Evolutionary conservation across 2,888 invertebrate genomes (phyloP), one percentile per base, ranked within the genome.

Genomic region (Eupithecia subfuscata): DNA sequence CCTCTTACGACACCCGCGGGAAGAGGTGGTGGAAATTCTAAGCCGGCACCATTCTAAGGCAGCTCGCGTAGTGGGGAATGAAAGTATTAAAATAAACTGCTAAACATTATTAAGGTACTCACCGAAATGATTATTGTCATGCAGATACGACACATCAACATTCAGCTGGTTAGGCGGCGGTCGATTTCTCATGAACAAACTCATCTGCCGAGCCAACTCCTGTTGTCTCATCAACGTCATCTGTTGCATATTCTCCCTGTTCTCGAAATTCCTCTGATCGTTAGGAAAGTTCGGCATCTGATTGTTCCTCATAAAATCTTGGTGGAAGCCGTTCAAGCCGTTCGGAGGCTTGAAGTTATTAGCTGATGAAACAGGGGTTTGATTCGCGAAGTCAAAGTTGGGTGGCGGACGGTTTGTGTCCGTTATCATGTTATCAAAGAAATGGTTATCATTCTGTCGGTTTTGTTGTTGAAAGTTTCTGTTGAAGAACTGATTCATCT

Each of bases 51-150:
- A 7, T 0, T 0, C 37, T 0, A 7, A 0, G 3, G 37, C 37
- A 7, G 37, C 37, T 37, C 37, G 18, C 48, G 18, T 48, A 1
- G 2, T 48, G 18, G 16, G 18, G n/a, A 52, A 8, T 18, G 18
- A 52, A 52, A n/a, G 52, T 52, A 5, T 45, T 45, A 48, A 16
- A 6, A 52, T 45, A 45, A 18, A 18, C 16, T 45, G 7, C 1
- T 1, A 14, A 12, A 63, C 30, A 30, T 7, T 16, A 30, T 3
- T 16, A 63, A 30, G 30, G 25, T 37, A 87, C 93, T 90, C 78
- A 94, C 95, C 93, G 79, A 91, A 94, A 22, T 91, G 93, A 70
- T 91, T 85, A 73, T 92, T 93, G 74, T 95, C 95, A 73, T 94
- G 95, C 71, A 95, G 78, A 79, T 93, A 94, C 1, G 92, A 92